phyloP scores from a whole-genome alignment of 2,113 vertebrate genomes.

The Microcebus griseorufus region DNA sequence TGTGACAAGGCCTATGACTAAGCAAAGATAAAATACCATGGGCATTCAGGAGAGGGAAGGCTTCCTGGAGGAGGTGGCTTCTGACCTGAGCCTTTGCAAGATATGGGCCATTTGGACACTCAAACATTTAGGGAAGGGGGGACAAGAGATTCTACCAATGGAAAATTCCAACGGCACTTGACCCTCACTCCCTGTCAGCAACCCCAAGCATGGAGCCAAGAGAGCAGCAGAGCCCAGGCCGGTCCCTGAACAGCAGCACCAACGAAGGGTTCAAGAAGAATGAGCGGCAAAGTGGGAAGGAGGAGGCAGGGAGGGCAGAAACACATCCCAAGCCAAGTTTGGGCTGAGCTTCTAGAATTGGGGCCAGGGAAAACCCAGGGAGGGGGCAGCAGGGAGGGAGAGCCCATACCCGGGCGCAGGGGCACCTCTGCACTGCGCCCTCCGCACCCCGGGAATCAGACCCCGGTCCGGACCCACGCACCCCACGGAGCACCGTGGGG shows the following conservation, averaged over 20 bases:
- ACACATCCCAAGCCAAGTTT: background rate
- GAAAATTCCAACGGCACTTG: background rate
- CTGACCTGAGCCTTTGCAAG: background rate
- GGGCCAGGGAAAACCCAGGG: background rate
- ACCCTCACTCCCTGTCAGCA: background rate
- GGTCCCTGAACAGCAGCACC: background rate
- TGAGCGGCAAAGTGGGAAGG: background rate
- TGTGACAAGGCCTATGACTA: background rate
- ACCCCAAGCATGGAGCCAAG: fast-evolving
- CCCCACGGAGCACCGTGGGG: fast-evolving
- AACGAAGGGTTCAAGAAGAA: background rate
- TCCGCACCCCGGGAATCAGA: background rate
- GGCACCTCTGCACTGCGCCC: too few species aligned
- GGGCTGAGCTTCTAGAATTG: background rate
- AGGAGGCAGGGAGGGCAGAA: background rate
- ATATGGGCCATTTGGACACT: background rate
- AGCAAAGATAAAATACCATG: background rate
- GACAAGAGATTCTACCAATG: background rate
- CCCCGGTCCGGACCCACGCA: background rate
- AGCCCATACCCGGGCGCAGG: fast-evolving
- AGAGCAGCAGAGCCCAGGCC: background rate
- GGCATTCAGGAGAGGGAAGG: background rate
- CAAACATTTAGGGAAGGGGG: background rate
- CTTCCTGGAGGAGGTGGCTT: background rate
- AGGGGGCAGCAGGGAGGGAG: background rate